These are phyloP conservation scores for Drosophila obscura DNA, from an alignment of 1,140 invertebrate species.

Conservation along the genomic window DNA sequence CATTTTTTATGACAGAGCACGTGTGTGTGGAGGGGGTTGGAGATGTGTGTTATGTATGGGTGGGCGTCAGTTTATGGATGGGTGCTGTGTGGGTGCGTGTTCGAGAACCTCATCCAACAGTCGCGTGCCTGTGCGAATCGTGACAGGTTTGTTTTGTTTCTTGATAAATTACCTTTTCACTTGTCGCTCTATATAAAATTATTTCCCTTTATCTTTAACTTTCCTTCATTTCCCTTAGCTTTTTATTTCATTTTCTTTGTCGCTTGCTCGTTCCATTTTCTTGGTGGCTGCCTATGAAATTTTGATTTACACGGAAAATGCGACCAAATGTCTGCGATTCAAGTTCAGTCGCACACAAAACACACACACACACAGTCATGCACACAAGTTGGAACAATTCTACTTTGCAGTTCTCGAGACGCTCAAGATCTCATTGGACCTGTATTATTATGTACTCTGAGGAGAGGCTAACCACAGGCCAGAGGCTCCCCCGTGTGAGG, in stretches of 20 bases:
- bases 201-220: conserved; percentile 45
- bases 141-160: conserved; percentile 37
- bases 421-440: conserved; percentile 3
- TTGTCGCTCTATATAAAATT: conserved; percentile 63
- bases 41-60: conserved; percentile 10
- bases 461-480: background rate
- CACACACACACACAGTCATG: background rate
- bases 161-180: conserved; percentile 74
- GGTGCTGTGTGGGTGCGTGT: background rate
- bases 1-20: conserved; percentile 68
- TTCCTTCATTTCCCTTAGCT: conserved; percentile 8
- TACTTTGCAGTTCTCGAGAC: conserved; percentile 17
- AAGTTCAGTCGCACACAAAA: conserved; percentile 12
- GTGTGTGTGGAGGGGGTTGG: conserved; percentile 4
- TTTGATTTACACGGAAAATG: conserved; percentile 40
- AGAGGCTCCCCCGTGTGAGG: conserved; percentile 6
- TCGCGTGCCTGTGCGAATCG: conserved; percentile 52
- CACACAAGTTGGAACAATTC: background rate
- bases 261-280: conserved; percentile 9
- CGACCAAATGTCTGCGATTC: conserved; percentile 32
- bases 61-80: conserved; percentile 7
- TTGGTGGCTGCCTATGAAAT: conserved; percentile 21
- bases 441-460: conserved; percentile 19
- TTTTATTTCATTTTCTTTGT: conserved; percentile 26
- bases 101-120: conserved; percentile 19